Evolutionary conservation across 1,140 invertebrate genomes (phyloP), one percentile per base, ranked within the genome.

Genomic region (Drosophila biarmipes): DNA sequence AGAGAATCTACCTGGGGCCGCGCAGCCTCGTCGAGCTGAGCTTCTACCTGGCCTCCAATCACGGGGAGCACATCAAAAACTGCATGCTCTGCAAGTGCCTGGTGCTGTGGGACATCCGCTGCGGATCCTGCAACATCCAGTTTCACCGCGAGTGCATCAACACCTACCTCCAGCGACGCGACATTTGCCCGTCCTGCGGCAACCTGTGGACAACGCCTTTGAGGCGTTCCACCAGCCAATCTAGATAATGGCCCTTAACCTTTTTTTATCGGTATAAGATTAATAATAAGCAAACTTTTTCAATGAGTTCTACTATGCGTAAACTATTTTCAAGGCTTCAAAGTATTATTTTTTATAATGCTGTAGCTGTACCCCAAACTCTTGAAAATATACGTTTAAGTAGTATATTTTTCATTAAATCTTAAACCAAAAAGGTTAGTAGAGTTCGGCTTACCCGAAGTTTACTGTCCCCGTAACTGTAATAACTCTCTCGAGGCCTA

Each of bases 31-130:
- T 89, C 1, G 84, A 89, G 19, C 63, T 89, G 5, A 74, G 53
- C 14, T 90, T 89, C 14, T 84, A 80, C 45, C 29, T 89, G 7
- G 58, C 51, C 19, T 67, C 68, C 6, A 84, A 82, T 7, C 79
- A 80, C 19, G 11, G 43, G 12, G 79, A 84, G 0, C 49, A 59
- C 5, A 90, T 89, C 0, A 77, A 80, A 8, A 78, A 62, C 7
- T 89, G 84, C 31, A 57, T 49, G 2, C 85, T 89, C 6, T 89
- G 84, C 61, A 77, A 74, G n/a, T 54, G 76, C 14, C 37, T 89
- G 21, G 85, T 90, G 8, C 35, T 89, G 3, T 89, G 85, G 84
- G 84, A 89, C 40, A 56, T 80, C 7, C 68, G 53, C n/a, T 89
- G 84, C 19, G 52, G 58, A 1, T 66, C 78, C 3, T 89, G 84